These are phyloP conservation scores for Ctenoplectra terminalis DNA, from an alignment of 1,140 invertebrate genomes.

Conservation along the genomic window DNA sequence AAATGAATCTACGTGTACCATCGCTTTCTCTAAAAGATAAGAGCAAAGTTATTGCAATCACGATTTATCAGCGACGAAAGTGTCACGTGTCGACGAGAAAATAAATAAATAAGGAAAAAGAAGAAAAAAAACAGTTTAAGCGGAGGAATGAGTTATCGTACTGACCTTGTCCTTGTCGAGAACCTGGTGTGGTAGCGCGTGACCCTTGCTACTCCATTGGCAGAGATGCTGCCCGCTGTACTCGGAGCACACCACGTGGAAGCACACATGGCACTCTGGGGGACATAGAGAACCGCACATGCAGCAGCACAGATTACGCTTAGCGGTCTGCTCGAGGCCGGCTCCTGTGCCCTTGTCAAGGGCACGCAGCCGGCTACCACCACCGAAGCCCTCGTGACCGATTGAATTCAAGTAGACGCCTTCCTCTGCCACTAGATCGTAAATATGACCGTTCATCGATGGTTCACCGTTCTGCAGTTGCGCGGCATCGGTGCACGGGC, in stretches of 20 bases:
- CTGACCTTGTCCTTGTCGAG: constrained; percentile 84
- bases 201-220: constrained; percentile 83
- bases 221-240: constrained; percentile 84
- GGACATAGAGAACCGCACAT: constrained; percentile 86
- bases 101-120: not conserved
- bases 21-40: not conserved
- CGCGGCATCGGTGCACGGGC: constrained; percentile 79
- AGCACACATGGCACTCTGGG: constrained; percentile 87
- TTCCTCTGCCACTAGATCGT: constrained; percentile 26
- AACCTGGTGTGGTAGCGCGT: constrained; percentile 82
- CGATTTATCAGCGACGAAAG: not conserved
- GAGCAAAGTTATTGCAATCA: not conserved
- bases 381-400: constrained; percentile 39
- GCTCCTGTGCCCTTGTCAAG: constrained; percentile 34
- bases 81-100: not conserved
- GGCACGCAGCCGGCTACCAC: not conserved
- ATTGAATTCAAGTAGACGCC: constrained; percentile 41
- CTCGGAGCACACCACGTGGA: constrained; percentile 85
- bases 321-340: not conserved
- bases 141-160: constrained; percentile 37
- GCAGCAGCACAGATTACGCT: constrained; percentile 81
- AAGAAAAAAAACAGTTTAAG: not conserved
- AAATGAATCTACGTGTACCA: not conserved
- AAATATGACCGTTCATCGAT: not conserved
- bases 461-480: constrained; percentile 13